phyloP scores from a whole-genome alignment of 1,140 invertebrate species.

The Leucophenga varia region DNA sequence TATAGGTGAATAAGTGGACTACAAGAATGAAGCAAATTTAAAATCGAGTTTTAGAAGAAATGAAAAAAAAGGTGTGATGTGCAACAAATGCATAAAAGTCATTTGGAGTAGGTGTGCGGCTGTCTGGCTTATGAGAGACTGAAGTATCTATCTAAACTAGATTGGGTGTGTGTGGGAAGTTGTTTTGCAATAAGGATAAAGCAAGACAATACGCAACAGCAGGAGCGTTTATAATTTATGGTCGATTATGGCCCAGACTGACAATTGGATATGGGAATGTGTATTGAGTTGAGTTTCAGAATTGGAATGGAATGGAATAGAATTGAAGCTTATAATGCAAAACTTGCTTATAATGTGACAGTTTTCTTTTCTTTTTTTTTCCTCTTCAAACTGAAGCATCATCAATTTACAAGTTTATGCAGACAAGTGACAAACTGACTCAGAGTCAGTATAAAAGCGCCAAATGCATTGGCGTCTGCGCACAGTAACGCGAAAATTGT shows the following conservation, averaged over 20 bases:
- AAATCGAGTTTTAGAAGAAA: slow-evolving; percentile 26
- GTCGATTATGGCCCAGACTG: slow-evolving; percentile 3
- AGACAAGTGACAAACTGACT: too few relatives aligned
- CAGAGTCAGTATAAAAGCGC: too few relatives aligned
- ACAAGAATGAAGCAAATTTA: too few relatives aligned
- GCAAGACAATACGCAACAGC: slow-evolving; percentile 1
- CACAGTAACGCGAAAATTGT: too few relatives aligned
- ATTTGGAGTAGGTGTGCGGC: slow-evolving; percentile 16
- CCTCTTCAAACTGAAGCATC: slow-evolving; percentile 22
- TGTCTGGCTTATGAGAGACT: slow-evolving; percentile 9
- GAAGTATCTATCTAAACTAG: slow-evolving; percentile 6
- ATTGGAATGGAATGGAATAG: too few relatives aligned
- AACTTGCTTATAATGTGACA: too few relatives aligned
- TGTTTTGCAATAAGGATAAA: too few relatives aligned
- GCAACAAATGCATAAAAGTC: slow-evolving; percentile 1
- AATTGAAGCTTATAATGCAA: too few relatives aligned
- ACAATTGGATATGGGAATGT: slow-evolving; percentile 42
- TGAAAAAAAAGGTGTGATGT: slow-evolving; percentile 18
- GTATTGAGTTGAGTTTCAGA: too few relatives aligned
- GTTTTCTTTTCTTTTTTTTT: slow-evolving; percentile 27
- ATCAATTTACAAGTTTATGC: slow-evolving; percentile 45
- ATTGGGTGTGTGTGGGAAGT: slow-evolving; percentile 48
- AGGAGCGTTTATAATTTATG: slow-evolving; percentile 36
- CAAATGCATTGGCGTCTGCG: too few relatives aligned
- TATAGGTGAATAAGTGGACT: not conserved